Evolutionary conservation across 2,888 invertebrate genomes (phyloP), one percentile per base, ranked within the genome.

Genomic region (Ptycholaimellus sp.): DNA sequence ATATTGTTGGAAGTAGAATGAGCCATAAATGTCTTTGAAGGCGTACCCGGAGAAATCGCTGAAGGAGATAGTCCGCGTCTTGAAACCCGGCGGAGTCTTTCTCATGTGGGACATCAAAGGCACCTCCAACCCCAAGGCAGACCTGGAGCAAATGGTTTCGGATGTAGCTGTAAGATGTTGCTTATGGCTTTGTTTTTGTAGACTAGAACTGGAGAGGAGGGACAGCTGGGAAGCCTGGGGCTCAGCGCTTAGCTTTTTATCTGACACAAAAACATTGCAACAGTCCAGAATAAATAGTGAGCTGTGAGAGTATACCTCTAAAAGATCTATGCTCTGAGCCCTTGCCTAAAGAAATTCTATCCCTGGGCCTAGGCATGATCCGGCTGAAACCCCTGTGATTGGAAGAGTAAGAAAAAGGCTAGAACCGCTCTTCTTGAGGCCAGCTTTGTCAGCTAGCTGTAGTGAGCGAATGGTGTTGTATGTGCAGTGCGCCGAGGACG

Each of bases 11-110:
- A n/a, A n/a, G n/a, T n/a, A n/a, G n/a, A n/a, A n/a, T n/a, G n/a
- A n/a, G n/a, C n/a, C n/a, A n/a, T n/a, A n/a, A n/a, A n/a, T n/a
- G n/a, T n/a, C n/a, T n/a, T n/a, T n/a, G n/a, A n/a, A n/a, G n/a
- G n/a, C n/a, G n/a, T n/a, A n/a, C n/a, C n/a, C n/a, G n/a, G n/a
- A n/a, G n/a, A n/a, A n/a, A n/a, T n/a, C 43, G 23, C 25, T 51
- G 14, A 38, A 41, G 35, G 49, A 51, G 39, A 42, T 49, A 23
- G 36, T 47, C 34, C 47, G 50, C 25, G 47, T 50, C 9, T 41
- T 51, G 18, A 49, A 51, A 36, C 47, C 49, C 6, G 41, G 38
- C 6, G 49, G 48, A n/a, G 22, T 43, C 6, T 51, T 51, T 33
- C 44, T 44, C 2, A 51, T 51, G 46, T 37, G 50, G 18, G 51